Base-by-base conservation (phyloP, 2,888 invertebrate genomes). In the Nowickia ferox region DNA sequence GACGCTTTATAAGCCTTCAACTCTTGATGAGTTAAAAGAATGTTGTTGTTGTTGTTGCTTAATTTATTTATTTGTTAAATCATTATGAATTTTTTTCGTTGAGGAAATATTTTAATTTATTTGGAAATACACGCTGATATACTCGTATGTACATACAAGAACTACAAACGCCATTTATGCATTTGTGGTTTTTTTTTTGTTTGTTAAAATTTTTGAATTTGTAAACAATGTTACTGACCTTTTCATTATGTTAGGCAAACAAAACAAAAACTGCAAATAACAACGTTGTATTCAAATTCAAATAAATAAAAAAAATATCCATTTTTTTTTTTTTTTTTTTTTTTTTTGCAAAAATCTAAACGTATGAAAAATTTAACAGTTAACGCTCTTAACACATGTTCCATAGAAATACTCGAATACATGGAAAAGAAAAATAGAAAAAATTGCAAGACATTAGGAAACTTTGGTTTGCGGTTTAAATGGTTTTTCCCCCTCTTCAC, bases 151-250 rank as follows among this genome's bases (percentile, higher is more conserved):
- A 30, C 30, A 30, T 30, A 30, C 30, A 30, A 30, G 30, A 30
- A 6, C 1, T 30, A 30, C 30, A 30, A 30, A 6, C 10, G 19
- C 53, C 19, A 19, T 30, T 30, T 8, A 53, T 17, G 19, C 10
- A 3, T n/a, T 57, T 57, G 15, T n/a, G 15, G 38, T 9, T 57
- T 17, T 53, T 9, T 61, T n/a, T 38, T n/a, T 59, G 8, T 40
- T 17, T 59, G 8, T 17, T 8, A 17, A 15, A 15, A 13, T 38
- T 68, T 51, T 40, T 17, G 8, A 17, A n/a, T 68, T 6, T 66
- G 38, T n/a, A 15, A 65, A 72, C 11, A 55, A 65, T 79, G 79
- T 57, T 79, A 80, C 65, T 80, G 79, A 72, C 79, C 79, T 80
- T 80, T 80, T 65, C n/a, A 55, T 48, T 40, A 30, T 17, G 38